Base-by-base conservation (phyloP, 2,113 vertebrate genomes). In the Leptosomus discolor region DNA sequence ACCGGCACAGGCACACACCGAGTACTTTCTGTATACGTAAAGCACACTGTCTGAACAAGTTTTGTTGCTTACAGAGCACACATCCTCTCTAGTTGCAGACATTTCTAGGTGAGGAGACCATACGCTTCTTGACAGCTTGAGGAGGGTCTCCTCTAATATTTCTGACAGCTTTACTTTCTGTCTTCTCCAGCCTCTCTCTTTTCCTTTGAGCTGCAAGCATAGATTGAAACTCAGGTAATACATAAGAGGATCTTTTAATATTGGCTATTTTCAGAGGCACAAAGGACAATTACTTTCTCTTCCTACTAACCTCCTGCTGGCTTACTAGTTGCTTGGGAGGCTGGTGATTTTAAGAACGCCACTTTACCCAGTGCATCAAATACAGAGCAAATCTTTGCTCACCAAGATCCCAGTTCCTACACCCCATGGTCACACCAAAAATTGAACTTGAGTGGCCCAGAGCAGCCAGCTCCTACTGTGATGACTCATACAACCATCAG, bases 401-500 rank as follows among this genome's bases (percentile, higher is more conserved):
- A 87, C 95, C 92, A 84, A 64, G 91, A 94, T 94, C 88, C 89
- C 95, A 60, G 97, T 95, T 97, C 91, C 97, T 97, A 79, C 97
- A 98, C 93, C 85, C 97, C 46, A 5, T 96, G 92, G 96, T 94
- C 73, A 92, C 91, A 34, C 96, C 95, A 96, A 93, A 97, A 98
- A 92, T 97, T 97, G 97, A 97, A 96, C 97, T 96, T 98, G 97
- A 98, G 98, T 98, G 98, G 97, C 94, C 97, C 92, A 96, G 92
- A 92, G 92, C 56, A n/a, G 1, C 89, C 83, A 58, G 68, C 94
- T 83, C 97, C 97, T 89, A 96, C 97, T 97, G 98, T 94, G 98
- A 97, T 95, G 98, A 97, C 98, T 98, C 97, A 95, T 90, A 97
- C 90, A 95, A 87, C 96, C 94, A 95, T 96, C 96, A 96, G 97